Evolutionary conservation across 2,797 vertebrate genomes (phyloP).

Genomic region (Heteromormyrus szaboi): DNA sequence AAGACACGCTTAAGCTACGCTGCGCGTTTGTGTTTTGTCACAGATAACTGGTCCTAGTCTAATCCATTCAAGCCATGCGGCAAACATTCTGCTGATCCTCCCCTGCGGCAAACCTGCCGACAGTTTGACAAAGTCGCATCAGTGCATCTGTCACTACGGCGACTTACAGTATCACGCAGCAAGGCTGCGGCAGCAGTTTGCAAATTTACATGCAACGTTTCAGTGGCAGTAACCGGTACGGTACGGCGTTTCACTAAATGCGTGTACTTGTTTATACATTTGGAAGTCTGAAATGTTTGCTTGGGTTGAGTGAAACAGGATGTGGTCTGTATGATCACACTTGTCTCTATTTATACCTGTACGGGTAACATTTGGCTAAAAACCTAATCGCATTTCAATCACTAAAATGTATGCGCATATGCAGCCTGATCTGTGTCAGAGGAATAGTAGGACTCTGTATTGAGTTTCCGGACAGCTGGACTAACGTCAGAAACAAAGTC

Average conservation of each 20-base stretch:
- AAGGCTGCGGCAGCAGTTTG: neutral
- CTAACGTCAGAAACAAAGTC: neutral
- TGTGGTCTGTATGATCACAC: constrained; percentile 3
- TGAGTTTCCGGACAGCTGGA: neutral
- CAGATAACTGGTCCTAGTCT: neutral
- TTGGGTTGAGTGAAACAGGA: constrained; percentile 6
- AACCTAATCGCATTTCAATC: neutral
- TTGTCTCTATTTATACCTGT: constrained; percentile 16
- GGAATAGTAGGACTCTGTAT: neutral
- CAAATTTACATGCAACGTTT: neutral
- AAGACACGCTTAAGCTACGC: neutral
- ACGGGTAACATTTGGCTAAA: neutral
- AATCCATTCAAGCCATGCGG: neutral
- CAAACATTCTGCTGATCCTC: neutral
- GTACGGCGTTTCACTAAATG: too few species aligned
- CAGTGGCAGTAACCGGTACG: neutral
- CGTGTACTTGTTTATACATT: neutral
- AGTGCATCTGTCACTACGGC: neutral
- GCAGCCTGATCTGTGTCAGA: neutral
- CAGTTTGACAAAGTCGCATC: too few species aligned
- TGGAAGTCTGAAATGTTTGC: neutral
- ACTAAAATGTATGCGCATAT: neutral
- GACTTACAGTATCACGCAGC: neutral
- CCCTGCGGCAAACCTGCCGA: neutral
- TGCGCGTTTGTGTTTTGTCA: neutral